Evolutionary conservation across 1,140 invertebrate species (phyloP).

Genomic region (Ylistrum balloti): DNA sequence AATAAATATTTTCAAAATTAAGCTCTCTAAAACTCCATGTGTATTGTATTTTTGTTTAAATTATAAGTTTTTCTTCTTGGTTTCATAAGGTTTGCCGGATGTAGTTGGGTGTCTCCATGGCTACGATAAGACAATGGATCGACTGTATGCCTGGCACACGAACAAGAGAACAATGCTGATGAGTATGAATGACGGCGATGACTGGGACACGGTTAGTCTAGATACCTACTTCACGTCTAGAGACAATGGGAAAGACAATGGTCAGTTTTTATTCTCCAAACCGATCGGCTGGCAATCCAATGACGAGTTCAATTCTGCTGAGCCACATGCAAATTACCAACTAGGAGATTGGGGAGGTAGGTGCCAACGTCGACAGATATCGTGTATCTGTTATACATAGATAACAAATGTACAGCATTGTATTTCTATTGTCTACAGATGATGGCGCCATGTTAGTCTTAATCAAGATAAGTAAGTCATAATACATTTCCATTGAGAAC

Average conservation of each 20-base stretch:
- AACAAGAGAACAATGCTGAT: constrained; percentile 62
- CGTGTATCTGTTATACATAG: no score
- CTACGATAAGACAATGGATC: constrained; percentile 49
- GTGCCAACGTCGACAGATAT: background rate
- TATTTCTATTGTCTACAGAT: no score
- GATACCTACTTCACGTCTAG: constrained; percentile 42
- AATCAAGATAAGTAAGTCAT: no score
- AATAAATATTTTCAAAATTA: no score
- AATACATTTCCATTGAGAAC: no score
- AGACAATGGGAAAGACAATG: background rate
- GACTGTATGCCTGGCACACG: constrained; percentile 59
- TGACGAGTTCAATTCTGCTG: constrained; percentile 6
- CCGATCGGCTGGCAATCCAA: constrained; percentile 61
- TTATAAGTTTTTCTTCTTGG: no score
- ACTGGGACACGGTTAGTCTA: constrained; percentile 56
- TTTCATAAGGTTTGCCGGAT: background rate
- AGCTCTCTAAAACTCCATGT: no score
- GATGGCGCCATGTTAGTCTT: no score
- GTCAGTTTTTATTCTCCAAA: constrained; percentile 43
- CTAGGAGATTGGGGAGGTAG: constrained; percentile 64
- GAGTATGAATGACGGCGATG: constrained; percentile 60
- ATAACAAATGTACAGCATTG: no score
- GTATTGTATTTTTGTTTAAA: no score
- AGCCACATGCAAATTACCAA: constrained; percentile 46
- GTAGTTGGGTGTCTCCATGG: constrained; percentile 58